Evolutionary conservation across 2,113 vertebrate species (phyloP), one percentile per base, ranked within the genome.

Genomic region (Thalassarche chlororhynchos): DNA sequence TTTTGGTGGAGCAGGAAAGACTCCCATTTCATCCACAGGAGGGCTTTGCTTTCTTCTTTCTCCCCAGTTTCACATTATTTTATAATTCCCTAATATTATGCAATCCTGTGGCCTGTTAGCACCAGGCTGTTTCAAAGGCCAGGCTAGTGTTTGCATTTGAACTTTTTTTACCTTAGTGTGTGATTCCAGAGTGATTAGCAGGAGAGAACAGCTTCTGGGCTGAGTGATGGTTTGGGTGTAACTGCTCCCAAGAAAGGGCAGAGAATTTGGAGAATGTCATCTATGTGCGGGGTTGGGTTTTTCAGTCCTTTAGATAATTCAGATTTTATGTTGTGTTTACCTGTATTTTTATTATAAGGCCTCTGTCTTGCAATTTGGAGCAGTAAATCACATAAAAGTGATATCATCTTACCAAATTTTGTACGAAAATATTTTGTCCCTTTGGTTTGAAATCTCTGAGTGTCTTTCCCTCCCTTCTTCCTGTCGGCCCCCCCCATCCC

Each of bases 221-320:
- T 84, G 91, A 97, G 78, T 83, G 87, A 91, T 91, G 95, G 55
- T 93, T 96, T 95, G 93, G 96, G 91, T 96, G 89, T 93, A 97
- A 94, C 93, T 85, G 84, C 94, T 96, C 87, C 94, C 79, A 74
- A 78, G 96, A 90, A 97, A 96, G 89, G 93, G 93, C 91, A 95
- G 96, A 89, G 95, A 97, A 97, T 97, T 96, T 0, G 0, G 94
- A 94, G 96, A 97, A 96, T 97, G 93, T 90, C 78, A 55, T 96
- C 84, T 96, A 90, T 96, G 96, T 95, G 76, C 2, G 10, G 89
- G 95, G 94, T 3, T 96, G 81, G 96, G 95, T 91, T 91, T 97
- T 95, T 93, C 31, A 11, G 80, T 71, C 86, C 79, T 84, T 90
- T 36, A 84, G 83, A 89, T 93, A 72, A 91, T 91, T 90, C 26